Evolutionary conservation across 2,113 vertebrate genomes (phyloP).

Genomic region (Ramphastos sulfuratus): DNA sequence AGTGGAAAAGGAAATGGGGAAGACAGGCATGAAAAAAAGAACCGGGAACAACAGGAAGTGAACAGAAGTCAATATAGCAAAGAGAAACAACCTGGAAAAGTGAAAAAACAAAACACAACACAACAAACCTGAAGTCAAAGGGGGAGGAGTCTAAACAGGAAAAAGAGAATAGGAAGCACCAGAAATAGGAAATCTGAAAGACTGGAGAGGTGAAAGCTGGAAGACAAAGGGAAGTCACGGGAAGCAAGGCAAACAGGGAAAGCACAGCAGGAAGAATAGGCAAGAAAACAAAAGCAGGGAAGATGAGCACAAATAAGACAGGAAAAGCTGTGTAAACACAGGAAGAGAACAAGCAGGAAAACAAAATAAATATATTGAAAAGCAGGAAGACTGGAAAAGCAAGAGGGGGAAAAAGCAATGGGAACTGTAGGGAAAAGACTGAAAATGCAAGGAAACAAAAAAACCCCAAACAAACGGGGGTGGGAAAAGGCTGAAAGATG

Average conservation of each 20-base stretch:
- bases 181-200: not conserved
- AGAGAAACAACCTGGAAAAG: not conserved
- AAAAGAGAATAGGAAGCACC: rapidly evolving
- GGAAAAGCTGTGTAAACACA: not conserved
- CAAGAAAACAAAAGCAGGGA: not conserved
- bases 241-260: not conserved
- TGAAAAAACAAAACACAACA: not conserved
- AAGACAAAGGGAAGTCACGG: rapidly evolving
- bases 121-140: not conserved
- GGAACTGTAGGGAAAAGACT: not conserved
- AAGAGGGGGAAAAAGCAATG: not conserved
- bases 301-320: not conserved
- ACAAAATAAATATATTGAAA: not conserved
- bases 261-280: not conserved
- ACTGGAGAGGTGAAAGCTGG: not conserved
- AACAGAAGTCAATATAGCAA: not conserved
- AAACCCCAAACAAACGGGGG: no score
- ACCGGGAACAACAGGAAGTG: not conserved
- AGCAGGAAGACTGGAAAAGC: not conserved
- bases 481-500: not conserved
- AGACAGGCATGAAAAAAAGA: not conserved
- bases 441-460: not conserved
- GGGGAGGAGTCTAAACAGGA: not conserved
- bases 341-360: not conserved
- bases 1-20: not conserved